Percentiles rank a stretch among this genome's conserved stretches.
phyloP scores from a whole-genome alignment of 1,140 invertebrate species.

The Drosophila orosa region DNA sequence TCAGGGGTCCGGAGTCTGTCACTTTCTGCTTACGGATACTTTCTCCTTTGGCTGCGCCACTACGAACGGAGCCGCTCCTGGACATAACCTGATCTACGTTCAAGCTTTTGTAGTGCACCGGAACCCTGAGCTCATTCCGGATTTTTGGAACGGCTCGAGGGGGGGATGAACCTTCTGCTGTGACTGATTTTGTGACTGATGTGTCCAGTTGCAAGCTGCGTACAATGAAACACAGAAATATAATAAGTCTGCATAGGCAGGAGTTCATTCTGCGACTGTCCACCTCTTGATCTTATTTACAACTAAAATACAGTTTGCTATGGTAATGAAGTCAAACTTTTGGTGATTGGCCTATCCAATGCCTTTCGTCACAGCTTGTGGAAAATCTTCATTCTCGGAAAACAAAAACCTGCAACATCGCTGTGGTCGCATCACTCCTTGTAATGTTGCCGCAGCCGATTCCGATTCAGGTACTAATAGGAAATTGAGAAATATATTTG shows the following conservation, averaged over 20 bases:
- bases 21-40: neutral
- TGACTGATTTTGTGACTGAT: neutral
- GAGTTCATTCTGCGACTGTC: neutral
- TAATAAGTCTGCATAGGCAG: neutral
- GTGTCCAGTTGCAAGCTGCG: neutral
- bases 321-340: neutral
- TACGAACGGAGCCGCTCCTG: neutral
- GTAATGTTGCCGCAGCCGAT: neutral
- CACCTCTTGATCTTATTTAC: neutral
- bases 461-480: too few relatives aligned
- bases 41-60: neutral
- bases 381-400: too few relatives aligned
- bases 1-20: neutral
- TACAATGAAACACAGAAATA: neutral
- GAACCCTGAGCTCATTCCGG: neutral
- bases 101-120: constrained; percentile 12
- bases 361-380: too few relatives aligned
- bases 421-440: too few relatives aligned
- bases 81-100: neutral
- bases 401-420: too few relatives aligned
- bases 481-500: too few relatives aligned
- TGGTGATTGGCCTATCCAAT: neutral
- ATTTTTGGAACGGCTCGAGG: neutral
- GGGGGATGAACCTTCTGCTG: neutral
- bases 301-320: neutral